Percentiles rank a stretch among this genome's conserved stretches.
Conservation (phyloP, 2,797 vertebrate genomes). For the Sebastes cheni region DNA sequence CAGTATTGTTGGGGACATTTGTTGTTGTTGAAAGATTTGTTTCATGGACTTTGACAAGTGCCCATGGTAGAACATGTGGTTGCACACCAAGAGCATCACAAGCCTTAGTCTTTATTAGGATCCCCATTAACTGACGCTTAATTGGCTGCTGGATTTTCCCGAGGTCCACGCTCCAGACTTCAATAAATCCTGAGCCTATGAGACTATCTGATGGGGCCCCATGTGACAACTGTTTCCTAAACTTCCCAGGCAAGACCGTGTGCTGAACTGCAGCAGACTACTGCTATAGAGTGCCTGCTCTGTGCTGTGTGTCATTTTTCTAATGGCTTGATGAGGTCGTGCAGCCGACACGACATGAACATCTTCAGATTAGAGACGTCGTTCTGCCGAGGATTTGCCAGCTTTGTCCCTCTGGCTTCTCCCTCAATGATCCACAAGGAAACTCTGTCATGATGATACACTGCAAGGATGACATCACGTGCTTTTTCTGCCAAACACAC, state of each 20-base stretch:
- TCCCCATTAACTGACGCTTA: slow-evolving; percentile 11
- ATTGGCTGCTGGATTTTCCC: slow-evolving; percentile 17
- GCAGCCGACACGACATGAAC: neutral
- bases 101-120: slow-evolving; percentile 19
- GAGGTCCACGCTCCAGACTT: neutral
- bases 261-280: neutral
- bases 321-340: neutral
- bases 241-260: neutral
- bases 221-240: slow-evolving; percentile 8
- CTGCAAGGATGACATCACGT: neutral
- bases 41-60: slow-evolving; percentile 15
- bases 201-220: slow-evolving; percentile 3
- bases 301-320: neutral
- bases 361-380: slow-evolving; percentile 7
- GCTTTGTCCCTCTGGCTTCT: neutral
- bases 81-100: slow-evolving; percentile 4
- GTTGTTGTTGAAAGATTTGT: slow-evolving; percentile 6
- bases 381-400: slow-evolving; percentile 9
- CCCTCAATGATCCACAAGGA: neutral
- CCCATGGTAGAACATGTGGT: neutral
- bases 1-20: neutral
- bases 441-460: slow-evolving; percentile 13
- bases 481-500: slow-evolving; percentile 3
- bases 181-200: slow-evolving; percentile 32
- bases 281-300: neutral